Conservation (phyloP, 1,140 invertebrate genomes). For the Plectus sambesii region DNA sequence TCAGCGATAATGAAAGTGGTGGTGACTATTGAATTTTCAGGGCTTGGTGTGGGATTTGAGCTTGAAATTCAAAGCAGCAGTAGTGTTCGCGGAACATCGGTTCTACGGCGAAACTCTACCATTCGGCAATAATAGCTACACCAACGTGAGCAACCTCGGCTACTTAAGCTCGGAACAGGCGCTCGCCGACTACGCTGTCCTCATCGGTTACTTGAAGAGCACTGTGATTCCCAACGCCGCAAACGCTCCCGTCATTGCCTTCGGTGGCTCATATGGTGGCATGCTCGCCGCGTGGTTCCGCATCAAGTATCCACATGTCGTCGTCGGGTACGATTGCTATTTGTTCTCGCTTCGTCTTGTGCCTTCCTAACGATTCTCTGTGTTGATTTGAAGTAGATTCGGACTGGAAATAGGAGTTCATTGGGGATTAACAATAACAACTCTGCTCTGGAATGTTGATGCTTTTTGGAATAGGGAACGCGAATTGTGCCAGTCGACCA, state of each 20-base stretch:
- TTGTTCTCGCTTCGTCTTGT: background rate
- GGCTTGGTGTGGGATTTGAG: constrained; percentile 3
- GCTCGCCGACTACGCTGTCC: constrained; percentile 75
- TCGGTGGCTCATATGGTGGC: constrained; percentile 76
- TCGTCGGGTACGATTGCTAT: constrained; percentile 55
- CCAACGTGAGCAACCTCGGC: constrained; percentile 55
- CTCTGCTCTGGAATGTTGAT: background rate
- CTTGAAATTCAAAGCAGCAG: constrained; percentile 61
- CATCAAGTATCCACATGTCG: constrained; percentile 84
- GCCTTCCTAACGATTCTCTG: too few relatives aligned
- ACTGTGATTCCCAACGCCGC: constrained; percentile 42
- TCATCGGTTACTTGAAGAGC: constrained; percentile 60
- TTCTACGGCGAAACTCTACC: constrained; percentile 85
- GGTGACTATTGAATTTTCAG: too few relatives aligned
- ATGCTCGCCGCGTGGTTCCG: constrained; percentile 91
- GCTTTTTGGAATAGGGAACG: constrained; percentile 18
- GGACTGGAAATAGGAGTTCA: background rate
- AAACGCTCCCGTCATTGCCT: constrained; percentile 56
- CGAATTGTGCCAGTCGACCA: too few relatives aligned
- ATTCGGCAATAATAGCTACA: constrained; percentile 64
- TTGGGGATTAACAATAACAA: background rate
- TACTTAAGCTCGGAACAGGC: constrained; percentile 84
- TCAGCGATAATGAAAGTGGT: too few relatives aligned
- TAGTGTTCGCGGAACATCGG: constrained; percentile 88
- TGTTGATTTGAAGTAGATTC: too few relatives aligned